Evolutionary conservation across 2,797 vertebrate genomes (phyloP).

Genomic region (Rhincodon typus): DNA sequence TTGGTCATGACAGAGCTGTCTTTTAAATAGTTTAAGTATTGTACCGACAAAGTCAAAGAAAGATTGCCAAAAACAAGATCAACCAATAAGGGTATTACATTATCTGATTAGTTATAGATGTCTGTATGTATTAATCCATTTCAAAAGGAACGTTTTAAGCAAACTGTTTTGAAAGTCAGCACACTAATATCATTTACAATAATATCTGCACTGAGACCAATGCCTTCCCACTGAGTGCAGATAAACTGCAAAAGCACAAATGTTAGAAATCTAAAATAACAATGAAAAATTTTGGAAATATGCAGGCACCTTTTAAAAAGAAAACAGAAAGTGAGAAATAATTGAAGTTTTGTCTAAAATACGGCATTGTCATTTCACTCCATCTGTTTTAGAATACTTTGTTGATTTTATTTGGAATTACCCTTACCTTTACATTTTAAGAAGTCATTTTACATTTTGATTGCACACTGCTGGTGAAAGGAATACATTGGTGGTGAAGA

Average conservation of each 20-base stretch:
- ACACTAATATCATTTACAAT: background rate
- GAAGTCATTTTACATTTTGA: background rate
- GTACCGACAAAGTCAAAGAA: no score
- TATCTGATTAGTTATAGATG: no score
- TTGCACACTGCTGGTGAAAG: background rate
- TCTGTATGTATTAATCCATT: no score
- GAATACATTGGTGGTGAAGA: background rate
- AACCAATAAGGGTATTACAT: no score
- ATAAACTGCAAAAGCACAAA: background rate
- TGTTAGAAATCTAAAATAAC: background rate
- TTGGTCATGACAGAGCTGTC: no score
- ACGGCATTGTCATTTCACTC: no score
- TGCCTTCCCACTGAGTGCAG: background rate
- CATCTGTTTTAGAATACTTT: background rate
- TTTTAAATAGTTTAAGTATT: no score
- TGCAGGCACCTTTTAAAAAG: background rate
- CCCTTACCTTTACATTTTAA: background rate
- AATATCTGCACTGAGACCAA: background rate
- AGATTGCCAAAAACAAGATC: no score
- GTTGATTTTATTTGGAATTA: background rate
- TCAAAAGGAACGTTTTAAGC: no score
- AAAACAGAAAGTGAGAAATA: background rate
- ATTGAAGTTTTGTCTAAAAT: background rate
- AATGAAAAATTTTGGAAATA: background rate
- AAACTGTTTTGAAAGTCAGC: no score